Base-by-base conservation (phyloP, 2,797 vertebrate genomes). In the Acanthopagrus latus region DNA sequence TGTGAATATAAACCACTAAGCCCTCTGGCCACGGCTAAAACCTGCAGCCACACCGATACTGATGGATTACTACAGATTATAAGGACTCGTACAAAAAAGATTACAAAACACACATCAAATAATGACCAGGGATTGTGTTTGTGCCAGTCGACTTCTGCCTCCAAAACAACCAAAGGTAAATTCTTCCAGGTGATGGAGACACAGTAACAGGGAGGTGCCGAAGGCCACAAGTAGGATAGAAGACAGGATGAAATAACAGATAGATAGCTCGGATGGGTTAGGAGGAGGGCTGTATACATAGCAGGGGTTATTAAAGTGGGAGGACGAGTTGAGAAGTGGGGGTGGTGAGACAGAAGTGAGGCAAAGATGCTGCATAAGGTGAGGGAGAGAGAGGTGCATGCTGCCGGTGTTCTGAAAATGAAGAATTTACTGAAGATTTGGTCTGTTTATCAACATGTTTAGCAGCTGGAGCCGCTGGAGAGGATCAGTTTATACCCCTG, bases 11-110 rank as follows among this genome's bases (percentile, higher is more conserved):
- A 87, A 81, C 41, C 27, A 1, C 71, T 86, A 90, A 91, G 21
- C 87, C 63, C 64, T 44, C 43, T 0, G 2, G 43, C 51, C 11
- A 17, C 0, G 7, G 52, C 59, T 85, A 58, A 83, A 78, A 84
- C 76, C 79, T 65, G 74, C 23, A 47, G 63, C 63, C 58, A 65
- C 74, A 65, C 50, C 62, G 67, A 89, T 64, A 60, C 60, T 27
- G 78, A 62, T 29, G 87, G 90, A 89, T 91, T 92, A 92, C 27
- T 43, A 70, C 66, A 87, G 91, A 91, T 92, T 92, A 89, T 71
- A 55, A 41, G 33, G 47, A 72, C 29, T 70, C 17, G 12, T 16
- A 69, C 29, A 59, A 68, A 76, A 65, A 51, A 81, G 74, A 82
- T 82, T 74, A 78, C 17, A 70, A 9, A 55, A 12, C 11, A 47